These are phyloP conservation scores for Zaprionus obscuricornis DNA, from an alignment of 2,888 invertebrate genomes.

Conservation along the genomic window DNA sequence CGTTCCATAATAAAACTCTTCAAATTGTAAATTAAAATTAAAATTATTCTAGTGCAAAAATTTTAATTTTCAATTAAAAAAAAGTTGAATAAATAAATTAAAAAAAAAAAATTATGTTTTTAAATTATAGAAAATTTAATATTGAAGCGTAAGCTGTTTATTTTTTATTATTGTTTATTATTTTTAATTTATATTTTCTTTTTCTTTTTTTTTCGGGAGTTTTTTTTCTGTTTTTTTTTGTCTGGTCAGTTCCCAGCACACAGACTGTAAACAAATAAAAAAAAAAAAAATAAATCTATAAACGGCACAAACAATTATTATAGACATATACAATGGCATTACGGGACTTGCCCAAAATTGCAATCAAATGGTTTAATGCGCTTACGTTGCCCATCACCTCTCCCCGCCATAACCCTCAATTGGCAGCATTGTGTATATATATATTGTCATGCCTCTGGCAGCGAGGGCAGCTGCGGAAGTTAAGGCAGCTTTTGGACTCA, in stretches of 20 bases:
- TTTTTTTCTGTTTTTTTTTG: too few relatives aligned
- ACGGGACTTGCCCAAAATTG: conserved; percentile 41
- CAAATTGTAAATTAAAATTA: too few relatives aligned
- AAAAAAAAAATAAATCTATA: conserved; percentile 36
- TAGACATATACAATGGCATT: conserved; percentile 40
- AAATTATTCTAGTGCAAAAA: too few relatives aligned
- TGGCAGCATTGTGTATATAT: too few relatives aligned
- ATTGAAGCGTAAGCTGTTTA: too few relatives aligned
- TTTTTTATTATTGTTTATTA: conserved; percentile 3
- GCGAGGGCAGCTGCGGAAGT: conserved; percentile 45
- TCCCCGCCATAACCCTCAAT: too few relatives aligned
- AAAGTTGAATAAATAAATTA: too few relatives aligned
- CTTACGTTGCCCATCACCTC: conserved; percentile 43
- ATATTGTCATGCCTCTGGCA: too few relatives aligned
- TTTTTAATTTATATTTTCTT: conserved; percentile 13
- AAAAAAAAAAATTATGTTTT: neutral
- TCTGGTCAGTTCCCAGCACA: conserved; percentile 27
- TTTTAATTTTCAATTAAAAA: too few relatives aligned
- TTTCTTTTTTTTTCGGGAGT: conserved; percentile 7
- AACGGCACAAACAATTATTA: conserved; percentile 42
- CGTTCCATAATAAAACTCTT: too few relatives aligned
- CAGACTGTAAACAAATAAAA: conserved; percentile 35
- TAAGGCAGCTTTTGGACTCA: conserved; percentile 40
- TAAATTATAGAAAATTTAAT: too few relatives aligned
- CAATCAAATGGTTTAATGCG: conserved; percentile 65